Conservation (phyloP, 2,888 invertebrate species). For the Mayetiola destructor region DNA sequence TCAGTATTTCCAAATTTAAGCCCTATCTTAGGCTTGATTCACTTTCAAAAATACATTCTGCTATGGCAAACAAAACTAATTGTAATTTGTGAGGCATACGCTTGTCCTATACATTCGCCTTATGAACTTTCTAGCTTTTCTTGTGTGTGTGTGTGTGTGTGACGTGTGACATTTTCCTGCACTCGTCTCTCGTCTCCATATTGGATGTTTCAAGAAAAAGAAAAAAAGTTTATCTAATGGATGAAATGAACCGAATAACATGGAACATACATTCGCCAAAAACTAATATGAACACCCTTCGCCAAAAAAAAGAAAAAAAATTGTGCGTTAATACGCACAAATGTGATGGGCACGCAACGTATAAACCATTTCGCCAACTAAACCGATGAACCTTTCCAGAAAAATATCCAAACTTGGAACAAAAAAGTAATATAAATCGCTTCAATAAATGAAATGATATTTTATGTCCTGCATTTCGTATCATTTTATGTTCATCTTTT, state of each 20-base stretch:
- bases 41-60: too few species aligned
- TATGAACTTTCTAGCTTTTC: too few species aligned
- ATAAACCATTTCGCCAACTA: not conserved
- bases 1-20: too few species aligned
- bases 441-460: constrained; percentile 10
- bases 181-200: not conserved
- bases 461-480: not conserved
- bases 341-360: not conserved
- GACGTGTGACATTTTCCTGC: not conserved
- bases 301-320: too few species aligned
- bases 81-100: too few species aligned
- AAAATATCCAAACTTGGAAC: not conserved
- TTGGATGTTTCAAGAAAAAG: too few species aligned
- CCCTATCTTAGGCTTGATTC: too few species aligned
- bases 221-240: too few species aligned
- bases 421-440: not conserved
- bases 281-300: constrained; percentile 1
- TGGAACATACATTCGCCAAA: not conserved
- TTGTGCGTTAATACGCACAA: not conserved
- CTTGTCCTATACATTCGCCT: too few species aligned
- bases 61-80: too few species aligned
- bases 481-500: not conserved
- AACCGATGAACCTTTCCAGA: not conserved
- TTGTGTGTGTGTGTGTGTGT: not conserved
- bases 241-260: not conserved